Conservation (phyloP, 2,888 invertebrate genomes). For the Acronicta psi region DNA sequence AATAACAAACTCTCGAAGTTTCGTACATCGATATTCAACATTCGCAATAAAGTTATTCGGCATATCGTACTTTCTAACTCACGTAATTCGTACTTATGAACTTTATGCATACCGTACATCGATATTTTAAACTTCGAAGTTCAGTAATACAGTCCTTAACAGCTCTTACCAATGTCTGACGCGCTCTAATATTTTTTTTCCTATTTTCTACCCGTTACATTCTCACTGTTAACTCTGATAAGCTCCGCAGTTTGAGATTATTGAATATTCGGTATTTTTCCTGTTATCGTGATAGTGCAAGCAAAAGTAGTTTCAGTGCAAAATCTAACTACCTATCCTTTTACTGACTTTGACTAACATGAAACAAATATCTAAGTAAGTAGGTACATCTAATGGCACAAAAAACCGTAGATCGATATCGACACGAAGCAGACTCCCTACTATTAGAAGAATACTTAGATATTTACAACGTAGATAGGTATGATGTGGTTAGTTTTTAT, state of each 20-base stretch:
- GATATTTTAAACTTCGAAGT: no score
- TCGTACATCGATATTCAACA: no score
- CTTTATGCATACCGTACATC: no score
- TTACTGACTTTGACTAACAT: conserved; percentile 53
- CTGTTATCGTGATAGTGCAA: conserved; percentile 52
- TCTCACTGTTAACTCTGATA: no score
- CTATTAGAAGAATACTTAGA: conserved; percentile 68
- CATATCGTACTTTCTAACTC: no score
- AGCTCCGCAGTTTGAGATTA: not conserved
- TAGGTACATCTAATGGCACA: conserved; percentile 60
- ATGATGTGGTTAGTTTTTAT: conserved; percentile 63
- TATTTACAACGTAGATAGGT: conserved; percentile 72
- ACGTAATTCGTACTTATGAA: no score
- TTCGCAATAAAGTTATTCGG: no score
- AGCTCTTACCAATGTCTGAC: no score
- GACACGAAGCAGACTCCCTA: conserved; percentile 68
- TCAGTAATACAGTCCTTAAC: no score
- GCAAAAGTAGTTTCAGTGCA: conserved; percentile 51
- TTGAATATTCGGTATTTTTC: not conserved
- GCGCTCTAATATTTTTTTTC: no score
- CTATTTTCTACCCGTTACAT: no score
- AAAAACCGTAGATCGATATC: conserved; percentile 63
- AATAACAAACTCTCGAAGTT: no score
- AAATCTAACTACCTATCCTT: conserved; percentile 44
- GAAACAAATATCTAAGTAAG: conserved; percentile 53